A percentile compares a stretch with the other conserved stretches of the same genome.
Conservation (phyloP, 1,140 invertebrate genomes). For the Chrysoperla carnea region DNA sequence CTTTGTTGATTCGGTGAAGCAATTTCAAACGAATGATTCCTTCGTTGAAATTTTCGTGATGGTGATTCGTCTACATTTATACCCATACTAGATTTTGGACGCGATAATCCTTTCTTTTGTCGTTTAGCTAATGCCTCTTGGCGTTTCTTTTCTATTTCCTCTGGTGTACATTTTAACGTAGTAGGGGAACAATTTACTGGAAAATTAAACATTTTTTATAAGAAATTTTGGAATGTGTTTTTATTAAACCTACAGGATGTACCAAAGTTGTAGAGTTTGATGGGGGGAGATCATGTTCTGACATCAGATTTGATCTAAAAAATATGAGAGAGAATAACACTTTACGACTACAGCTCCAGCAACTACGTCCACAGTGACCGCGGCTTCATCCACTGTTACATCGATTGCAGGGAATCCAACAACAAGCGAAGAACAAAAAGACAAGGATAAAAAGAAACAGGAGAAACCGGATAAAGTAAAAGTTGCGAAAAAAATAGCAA, state of each 20-base stretch:
- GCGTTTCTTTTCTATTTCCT: neutral
- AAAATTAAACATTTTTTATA: too few species aligned
- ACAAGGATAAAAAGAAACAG: conserved; percentile 33
- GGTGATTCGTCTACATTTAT: neutral
- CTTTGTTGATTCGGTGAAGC: neutral
- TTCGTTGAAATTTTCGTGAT: neutral
- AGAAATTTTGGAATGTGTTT: too few species aligned
- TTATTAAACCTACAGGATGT: too few species aligned
- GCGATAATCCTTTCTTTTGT: neutral
- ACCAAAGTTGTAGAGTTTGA: too few species aligned
- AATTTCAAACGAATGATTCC: neutral
- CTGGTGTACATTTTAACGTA: neutral
- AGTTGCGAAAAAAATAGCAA: conserved; percentile 95
- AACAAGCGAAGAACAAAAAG: conserved; percentile 15
- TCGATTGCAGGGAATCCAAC: conserved; percentile 9
- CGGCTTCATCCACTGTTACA: conserved; percentile 16
- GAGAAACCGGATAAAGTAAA: conserved; percentile 82
- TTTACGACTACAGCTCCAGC: conserved; percentile 7
- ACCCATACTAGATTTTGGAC: neutral
- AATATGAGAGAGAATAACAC: too few species aligned
- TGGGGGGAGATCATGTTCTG: too few species aligned
- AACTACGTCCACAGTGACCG: conserved; percentile 6
- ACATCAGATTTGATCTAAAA: too few species aligned
- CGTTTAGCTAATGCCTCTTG: neutral
- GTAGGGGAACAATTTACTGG: neutral